These are phyloP conservation scores for Neotoma lepida DNA, from an alignment of 2,113 vertebrate species.

Conservation along the genomic window DNA sequence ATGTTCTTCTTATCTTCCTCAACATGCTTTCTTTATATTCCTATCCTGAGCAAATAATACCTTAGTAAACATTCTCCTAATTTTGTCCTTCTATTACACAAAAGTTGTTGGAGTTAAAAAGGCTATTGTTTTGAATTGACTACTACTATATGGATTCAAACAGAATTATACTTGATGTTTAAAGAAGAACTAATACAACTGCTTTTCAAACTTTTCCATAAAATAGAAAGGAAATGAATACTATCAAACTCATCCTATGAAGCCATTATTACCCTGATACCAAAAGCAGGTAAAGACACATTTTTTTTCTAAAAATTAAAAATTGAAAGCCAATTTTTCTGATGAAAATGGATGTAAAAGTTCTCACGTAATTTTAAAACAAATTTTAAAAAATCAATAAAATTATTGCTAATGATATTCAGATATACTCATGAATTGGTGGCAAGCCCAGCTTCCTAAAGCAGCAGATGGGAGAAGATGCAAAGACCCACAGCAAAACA, in stretches of 20 bases:
- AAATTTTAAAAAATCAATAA: background rate
- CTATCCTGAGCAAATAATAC: background rate
- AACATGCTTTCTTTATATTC: background rate
- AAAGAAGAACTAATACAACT: background rate
- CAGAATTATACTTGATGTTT: background rate
- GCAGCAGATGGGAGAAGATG: too few relatives aligned
- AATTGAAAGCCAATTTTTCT: background rate
- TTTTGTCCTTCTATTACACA: background rate
- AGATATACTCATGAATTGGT: too few relatives aligned
- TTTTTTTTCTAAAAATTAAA: too few relatives aligned
- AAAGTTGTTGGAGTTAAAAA: background rate
- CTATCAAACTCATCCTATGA: background rate
- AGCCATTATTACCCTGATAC: background rate
- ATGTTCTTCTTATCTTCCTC: background rate
- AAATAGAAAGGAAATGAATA: background rate
- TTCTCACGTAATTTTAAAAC: background rate
- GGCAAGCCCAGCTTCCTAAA: too few relatives aligned
- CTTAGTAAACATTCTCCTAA: background rate
- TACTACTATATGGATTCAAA: background rate
- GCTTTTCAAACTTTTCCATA: background rate
- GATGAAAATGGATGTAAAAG: background rate
- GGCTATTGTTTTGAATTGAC: background rate
- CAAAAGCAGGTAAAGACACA: background rate
- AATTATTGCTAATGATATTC: too few relatives aligned
- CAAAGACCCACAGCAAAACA: too few relatives aligned